These are phyloP conservation scores for Rhinophrynus dorsalis DNA, from an alignment of 2,797 vertebrate genomes.

Conservation along the genomic window DNA sequence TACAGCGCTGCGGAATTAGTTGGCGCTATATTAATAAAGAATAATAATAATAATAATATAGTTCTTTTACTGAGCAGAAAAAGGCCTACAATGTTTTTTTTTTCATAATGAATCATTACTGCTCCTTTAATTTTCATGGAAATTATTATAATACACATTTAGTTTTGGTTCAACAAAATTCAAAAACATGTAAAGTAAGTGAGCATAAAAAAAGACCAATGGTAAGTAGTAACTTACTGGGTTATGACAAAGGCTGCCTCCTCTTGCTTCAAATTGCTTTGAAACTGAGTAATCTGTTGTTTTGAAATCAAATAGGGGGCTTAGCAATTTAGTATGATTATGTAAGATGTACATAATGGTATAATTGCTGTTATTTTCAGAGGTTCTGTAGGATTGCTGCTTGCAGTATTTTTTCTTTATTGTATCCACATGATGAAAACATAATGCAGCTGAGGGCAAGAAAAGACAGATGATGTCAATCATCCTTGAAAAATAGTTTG, in stretches of 20 bases:
- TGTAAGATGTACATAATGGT: slow-evolving; percentile 49
- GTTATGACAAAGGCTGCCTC: slow-evolving; percentile 35
- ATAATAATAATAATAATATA: no score
- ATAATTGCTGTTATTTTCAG: slow-evolving; percentile 47
- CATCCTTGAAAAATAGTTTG: slow-evolving; percentile 41
- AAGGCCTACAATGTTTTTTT: no score
- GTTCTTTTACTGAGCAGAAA: no score
- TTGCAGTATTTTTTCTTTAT: slow-evolving; percentile 42
- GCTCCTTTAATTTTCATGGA: no score
- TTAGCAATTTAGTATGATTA: slow-evolving; percentile 50
- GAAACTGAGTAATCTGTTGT: slow-evolving; percentile 41
- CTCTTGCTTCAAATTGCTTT: slow-evolving; percentile 24
- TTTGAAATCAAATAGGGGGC: slow-evolving; percentile 48
- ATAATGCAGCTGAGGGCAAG: slow-evolving; percentile 40
- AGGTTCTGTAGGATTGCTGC: slow-evolving; percentile 42
- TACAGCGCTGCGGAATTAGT: no score
- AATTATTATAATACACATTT: no score
- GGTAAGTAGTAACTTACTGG: slow-evolving; percentile 31
- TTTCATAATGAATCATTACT: no score
- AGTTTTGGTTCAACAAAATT: slow-evolving; percentile 9
- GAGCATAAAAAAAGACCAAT: slow-evolving; percentile 16
- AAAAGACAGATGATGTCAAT: slow-evolving; percentile 39
- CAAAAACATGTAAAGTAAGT: slow-evolving; percentile 18
- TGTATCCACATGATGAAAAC: slow-evolving; percentile 50
- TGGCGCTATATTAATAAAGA: no score